Base-by-base conservation (phyloP, 1,140 invertebrate species). In the Holcopasites calliopsidis region DNA sequence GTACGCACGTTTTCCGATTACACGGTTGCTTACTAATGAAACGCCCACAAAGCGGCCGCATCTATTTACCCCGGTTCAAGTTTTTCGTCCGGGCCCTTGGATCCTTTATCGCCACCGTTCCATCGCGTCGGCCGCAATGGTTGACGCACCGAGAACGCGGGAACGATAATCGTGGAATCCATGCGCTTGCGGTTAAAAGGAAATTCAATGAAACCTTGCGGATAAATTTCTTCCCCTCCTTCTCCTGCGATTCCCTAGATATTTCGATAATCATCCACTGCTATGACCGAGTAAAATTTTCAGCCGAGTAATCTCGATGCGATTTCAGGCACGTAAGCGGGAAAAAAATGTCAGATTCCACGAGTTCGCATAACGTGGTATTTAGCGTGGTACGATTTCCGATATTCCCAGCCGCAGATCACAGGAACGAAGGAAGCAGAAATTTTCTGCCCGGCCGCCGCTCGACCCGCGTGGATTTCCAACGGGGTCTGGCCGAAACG, bases 1-100 rank as follows among this genome's bases (percentile, higher is more conserved):
- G 11, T 16, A 47, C 13, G 13, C 11, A 47, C 3, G 44, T 47
- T 47, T 47, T 47, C 11, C 16, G 44, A n/a, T n/a, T n/a, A n/a
- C n/a, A n/a, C n/a, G n/a, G n/a, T n/a, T n/a, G n/a, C n/a, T 76
- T 71, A 72, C 44, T 13, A 47, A 47, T 62, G 49, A 57, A 68
- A 55, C 55, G 55, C 35, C 80, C 72, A 72, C 79, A 77, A 82
- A 82, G 74, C 55, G 44, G 52, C 80, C 55, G n/a, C 62, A 42
- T 77, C 65, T 81, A 73, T 82, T 82, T 82, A 82, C 80, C 33
- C 23, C 4, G 31, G 50, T 73, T 62, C 23, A 62, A 77, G 44
- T 76, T 73, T 68, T 47, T 70, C 42, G 8, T 54, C 65, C 28
- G 28, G 65, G 28, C 33, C n/a, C n/a, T n/a, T n/a, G 16, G 11